These are phyloP conservation scores for Hippocampus comes DNA, from an alignment of 2,113 vertebrate genomes.

Conservation along the genomic window DNA sequence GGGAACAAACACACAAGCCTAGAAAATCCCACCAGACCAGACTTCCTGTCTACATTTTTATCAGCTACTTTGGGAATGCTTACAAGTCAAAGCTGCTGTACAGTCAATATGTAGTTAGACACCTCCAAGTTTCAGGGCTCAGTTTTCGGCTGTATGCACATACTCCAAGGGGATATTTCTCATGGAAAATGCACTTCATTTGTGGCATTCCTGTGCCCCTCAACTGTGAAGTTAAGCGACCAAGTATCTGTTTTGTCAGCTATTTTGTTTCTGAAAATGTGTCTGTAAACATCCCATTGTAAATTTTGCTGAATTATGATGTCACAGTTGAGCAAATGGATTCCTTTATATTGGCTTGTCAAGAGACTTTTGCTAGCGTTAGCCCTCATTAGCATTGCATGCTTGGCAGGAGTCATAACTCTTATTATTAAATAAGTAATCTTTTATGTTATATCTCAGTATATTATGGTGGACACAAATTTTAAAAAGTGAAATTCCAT, in stretches of 20 bases:
- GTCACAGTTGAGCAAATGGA: not conserved
- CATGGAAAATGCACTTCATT: not conserved
- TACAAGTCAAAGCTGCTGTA: too few species aligned
- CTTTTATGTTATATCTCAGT: too few species aligned
- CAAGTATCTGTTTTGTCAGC: not conserved
- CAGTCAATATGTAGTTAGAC: not conserved
- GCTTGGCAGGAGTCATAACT: too few species aligned
- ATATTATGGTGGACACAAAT: too few species aligned
- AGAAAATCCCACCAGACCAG: constrained; percentile 29
- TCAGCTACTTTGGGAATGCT: not conserved
- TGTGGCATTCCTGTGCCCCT: not conserved
- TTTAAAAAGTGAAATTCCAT: too few species aligned
- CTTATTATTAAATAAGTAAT: too few species aligned
- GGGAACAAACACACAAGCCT: constrained; percentile 39
- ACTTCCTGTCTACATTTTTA: constrained; percentile 9
- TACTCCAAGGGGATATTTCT: not conserved
- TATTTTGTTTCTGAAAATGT: not conserved
- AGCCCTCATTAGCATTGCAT: too few species aligned
- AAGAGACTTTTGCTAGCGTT: too few species aligned
- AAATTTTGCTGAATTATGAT: not conserved
- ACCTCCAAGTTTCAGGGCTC: not conserved
- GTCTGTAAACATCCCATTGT: not conserved
- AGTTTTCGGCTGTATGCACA: not conserved
- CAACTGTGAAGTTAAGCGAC: not conserved
- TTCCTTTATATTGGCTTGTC: not conserved